Evolutionary conservation across 2,888 invertebrate genomes (phyloP).

Genomic region (Timandra comae): DNA sequence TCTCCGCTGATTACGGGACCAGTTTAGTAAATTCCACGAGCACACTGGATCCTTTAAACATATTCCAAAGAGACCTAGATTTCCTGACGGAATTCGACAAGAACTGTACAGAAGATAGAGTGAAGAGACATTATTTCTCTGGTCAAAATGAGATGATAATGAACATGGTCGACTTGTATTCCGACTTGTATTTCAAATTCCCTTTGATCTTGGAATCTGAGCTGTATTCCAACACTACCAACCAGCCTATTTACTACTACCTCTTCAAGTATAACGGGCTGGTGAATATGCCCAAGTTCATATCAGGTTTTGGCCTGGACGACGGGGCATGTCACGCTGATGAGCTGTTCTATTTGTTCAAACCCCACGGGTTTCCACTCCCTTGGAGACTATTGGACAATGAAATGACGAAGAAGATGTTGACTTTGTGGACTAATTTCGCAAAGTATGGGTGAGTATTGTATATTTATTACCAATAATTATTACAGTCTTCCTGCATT

Average conservation of each 20-base stretch:
- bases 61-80: conserved; percentile 46
- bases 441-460: conserved; percentile 57
- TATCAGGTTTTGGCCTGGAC: conserved; percentile 41
- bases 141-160: conserved; percentile 50
- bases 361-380: conserved; percentile 53
- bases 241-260: conserved; percentile 61
- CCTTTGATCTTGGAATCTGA: conserved; percentile 55
- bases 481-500: too few relatives aligned
- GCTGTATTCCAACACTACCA: conserved; percentile 45
- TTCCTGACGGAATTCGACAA: conserved; percentile 46
- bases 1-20: conserved; percentile 51
- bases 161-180: conserved; percentile 62
- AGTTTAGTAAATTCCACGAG: conserved; percentile 33
- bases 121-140: conserved; percentile 51
- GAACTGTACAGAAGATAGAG: conserved; percentile 41
- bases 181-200: conserved; percentile 61
- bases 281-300: conserved; percentile 58
- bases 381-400: conserved; percentile 49
- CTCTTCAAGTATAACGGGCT: conserved; percentile 57
- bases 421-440: conserved; percentile 67
- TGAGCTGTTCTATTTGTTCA: conserved; percentile 65
- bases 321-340: conserved; percentile 63
- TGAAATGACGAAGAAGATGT: conserved; percentile 52
- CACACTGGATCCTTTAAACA: conserved; percentile 33
- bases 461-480: too few relatives aligned